Evolutionary conservation across 2,888 invertebrate species (phyloP), one percentile per base, ranked within the genome.

Genomic region (Melanotus villosus): DNA sequence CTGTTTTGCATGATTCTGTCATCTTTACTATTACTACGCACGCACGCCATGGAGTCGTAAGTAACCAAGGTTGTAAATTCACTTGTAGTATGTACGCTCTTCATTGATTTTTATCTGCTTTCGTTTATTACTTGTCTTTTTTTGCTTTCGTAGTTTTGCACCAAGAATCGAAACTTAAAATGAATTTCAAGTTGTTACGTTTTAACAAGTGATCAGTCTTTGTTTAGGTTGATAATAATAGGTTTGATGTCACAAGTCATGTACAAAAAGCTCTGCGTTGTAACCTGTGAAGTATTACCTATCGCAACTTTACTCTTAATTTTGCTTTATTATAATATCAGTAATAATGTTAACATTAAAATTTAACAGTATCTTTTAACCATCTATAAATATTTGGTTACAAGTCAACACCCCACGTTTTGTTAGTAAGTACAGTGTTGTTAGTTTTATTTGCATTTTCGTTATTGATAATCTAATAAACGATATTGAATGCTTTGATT

Each of bases 161-260:
- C 7, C 1, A 1, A 19, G 0, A 19, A 10, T 1, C 43, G 10
- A 3, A 9, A 7, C 2, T 19, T 19, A 10, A 6, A 10, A 9
- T 19, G 19, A 9, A n/a, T 32, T 45, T 21, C n/a, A n/a, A n/a
- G 21, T 50, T 7, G 2, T 5, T 30, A 10, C 16, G 23, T 41
- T 23, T 41, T 14, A 1, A 32, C 21, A 21, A 47, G 14, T 45
- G 23, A 1, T 9, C 2, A 6, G 30, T 18, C 66, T 60, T 60
- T 66, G 66, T 66, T 66, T 66, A 34, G 16, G 21, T 36, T 36
- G 68, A 41, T 68, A 68, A 68, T 68, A 64, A 68, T 68, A 68
- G 68, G 50, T 64, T 68, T 64, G 64, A 68, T 64, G 68, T 68
- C 68, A 68, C 43, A 60, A 23, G 47, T 57, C 65, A 50, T 58